A percentile compares a stretch with the other conserved stretches of the same genome.
phyloP scores from a whole-genome alignment of 1,140 invertebrate species.

The Semibalanus balanoides region DNA sequence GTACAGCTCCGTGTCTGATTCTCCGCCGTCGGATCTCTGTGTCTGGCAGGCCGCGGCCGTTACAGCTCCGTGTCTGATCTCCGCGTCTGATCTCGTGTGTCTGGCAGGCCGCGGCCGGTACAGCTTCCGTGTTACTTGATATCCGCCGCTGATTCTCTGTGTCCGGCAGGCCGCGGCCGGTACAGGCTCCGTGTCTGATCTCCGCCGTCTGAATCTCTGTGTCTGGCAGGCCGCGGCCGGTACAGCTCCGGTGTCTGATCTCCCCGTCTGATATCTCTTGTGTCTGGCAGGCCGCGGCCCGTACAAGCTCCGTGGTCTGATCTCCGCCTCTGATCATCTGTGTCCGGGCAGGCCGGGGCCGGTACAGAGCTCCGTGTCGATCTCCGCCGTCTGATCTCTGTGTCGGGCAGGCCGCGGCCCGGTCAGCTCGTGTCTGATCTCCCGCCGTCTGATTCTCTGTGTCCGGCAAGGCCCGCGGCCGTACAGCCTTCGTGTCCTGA shows the following conservation, averaged over 20 bases:
- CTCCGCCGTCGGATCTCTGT: neutral
- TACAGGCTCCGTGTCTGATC: too few relatives aligned
- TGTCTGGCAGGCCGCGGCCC: conserved; percentile 35
- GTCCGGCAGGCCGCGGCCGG: conserved; percentile 30
- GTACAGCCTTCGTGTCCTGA: conserved; percentile 6
- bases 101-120: conserved; percentile 6
- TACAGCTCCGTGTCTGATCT: too few relatives aligned
- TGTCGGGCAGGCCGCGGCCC: too few relatives aligned
- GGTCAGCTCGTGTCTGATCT: too few relatives aligned
- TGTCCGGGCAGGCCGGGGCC: too few relatives aligned
- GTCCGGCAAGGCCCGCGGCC: too few relatives aligned
- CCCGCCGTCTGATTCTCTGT: too few relatives aligned
- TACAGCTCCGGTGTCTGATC: conserved; percentile 46
- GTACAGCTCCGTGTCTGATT: conserved; percentile 4
- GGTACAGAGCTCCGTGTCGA: too few relatives aligned
- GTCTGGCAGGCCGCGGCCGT: neutral
- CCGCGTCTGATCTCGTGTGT: neutral
- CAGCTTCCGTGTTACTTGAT: neutral
- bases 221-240: conserved; percentile 28
- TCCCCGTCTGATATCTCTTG: too few relatives aligned
- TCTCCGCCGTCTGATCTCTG: too few relatives aligned
- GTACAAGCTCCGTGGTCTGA: conserved; percentile 66
- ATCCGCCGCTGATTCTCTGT: neutral
- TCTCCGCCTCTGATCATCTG: too few relatives aligned
- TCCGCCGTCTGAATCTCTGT: neutral